These are phyloP conservation scores for Melanotus villosus DNA, from an alignment of 2,888 invertebrate species.

Conservation along the genomic window DNA sequence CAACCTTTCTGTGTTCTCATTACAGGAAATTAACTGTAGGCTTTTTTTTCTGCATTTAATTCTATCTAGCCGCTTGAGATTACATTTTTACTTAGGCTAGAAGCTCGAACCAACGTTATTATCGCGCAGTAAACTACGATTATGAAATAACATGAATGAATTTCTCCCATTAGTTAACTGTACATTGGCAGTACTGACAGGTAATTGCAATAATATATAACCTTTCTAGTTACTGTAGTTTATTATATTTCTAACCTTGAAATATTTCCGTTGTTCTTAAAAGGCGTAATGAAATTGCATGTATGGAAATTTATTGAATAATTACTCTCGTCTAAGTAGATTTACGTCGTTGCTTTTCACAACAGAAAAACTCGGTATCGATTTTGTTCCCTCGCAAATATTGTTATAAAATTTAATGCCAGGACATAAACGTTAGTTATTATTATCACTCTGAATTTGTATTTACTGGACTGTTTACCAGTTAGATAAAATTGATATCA, in stretches of 20 bases:
- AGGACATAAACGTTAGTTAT: no score
- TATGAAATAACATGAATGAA: constrained; percentile 10
- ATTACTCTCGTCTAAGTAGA: neutral
- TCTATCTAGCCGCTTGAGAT: neutral
- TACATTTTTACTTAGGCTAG: constrained; percentile 4
- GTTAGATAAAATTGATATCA: no score
- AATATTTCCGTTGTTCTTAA: neutral
- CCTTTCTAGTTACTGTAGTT: neutral
- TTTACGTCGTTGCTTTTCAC: neutral
- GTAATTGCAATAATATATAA: neutral
- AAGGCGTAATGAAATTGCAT: neutral
- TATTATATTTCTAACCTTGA: neutral
- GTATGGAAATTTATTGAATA: neutral
- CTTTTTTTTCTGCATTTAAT: no score
- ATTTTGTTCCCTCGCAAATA: no score
- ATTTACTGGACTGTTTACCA: no score
- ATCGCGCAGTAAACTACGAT: neutral
- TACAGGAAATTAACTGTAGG: constrained; percentile 17
- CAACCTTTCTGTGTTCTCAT: neutral
- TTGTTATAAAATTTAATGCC: no score
- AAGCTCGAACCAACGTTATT: neutral
- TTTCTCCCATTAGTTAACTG: neutral
- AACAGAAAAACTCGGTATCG: no score
- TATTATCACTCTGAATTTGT: no score
- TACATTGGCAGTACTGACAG: neutral